Evolutionary conservation across 2,797 vertebrate species (phyloP).

Genomic region (Urosaurus nigricauda): DNA sequence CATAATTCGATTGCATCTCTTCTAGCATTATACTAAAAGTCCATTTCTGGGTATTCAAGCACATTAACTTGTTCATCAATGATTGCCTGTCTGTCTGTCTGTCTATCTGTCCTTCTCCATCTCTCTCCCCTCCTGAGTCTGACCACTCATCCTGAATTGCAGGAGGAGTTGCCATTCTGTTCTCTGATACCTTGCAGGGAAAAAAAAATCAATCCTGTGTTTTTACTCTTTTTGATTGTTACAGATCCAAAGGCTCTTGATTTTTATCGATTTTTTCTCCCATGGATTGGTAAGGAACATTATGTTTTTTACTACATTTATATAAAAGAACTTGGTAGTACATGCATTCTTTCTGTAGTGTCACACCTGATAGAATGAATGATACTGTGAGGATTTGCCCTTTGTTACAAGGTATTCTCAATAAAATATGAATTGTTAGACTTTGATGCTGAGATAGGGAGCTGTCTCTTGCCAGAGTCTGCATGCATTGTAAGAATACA

Average conservation of each 20-base stretch:
- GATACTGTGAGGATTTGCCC: neutral
- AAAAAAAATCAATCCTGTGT: neutral
- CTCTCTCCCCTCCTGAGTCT: too few relatives aligned
- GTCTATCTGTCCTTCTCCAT: neutral
- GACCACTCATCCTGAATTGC: neutral
- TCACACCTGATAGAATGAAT: neutral
- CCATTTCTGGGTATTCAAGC: neutral
- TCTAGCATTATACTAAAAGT: neutral
- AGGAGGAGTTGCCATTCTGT: neutral
- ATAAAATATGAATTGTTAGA: too few relatives aligned
- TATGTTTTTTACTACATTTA: neutral
- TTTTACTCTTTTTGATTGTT: conserved; percentile 16
- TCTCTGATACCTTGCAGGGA: neutral
- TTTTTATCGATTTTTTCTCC: conserved; percentile 64
- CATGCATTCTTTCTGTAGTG: neutral
- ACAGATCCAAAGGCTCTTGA: conserved; percentile 71
- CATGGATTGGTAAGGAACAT: conserved; percentile 69
- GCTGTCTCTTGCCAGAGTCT: too few relatives aligned
- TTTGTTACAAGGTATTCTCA: too few relatives aligned
- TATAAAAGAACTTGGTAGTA: neutral
- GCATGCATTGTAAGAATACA: too few relatives aligned
- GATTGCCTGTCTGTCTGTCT: too few relatives aligned
- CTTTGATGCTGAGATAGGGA: too few relatives aligned
- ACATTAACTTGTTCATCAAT: neutral
- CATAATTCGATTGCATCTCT: neutral